Conservation (phyloP, 2,888 invertebrate species). For the Polydrusus cervinus region DNA sequence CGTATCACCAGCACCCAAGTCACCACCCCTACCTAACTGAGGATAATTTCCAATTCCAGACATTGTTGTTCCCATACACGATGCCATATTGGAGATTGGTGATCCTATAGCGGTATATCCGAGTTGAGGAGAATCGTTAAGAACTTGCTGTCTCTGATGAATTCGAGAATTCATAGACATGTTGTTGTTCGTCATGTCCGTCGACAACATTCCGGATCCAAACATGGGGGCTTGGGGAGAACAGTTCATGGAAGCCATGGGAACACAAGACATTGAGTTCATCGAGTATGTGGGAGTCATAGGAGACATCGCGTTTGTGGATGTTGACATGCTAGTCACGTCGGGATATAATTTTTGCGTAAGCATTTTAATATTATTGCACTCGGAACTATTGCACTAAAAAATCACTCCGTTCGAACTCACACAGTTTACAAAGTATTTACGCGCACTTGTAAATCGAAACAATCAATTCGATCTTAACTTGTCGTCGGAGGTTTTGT, state of each 20-base stretch:
- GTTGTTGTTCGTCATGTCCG: constrained; percentile 75
- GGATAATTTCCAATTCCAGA: constrained; percentile 77
- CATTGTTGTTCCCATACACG: constrained; percentile 76
- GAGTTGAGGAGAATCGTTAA: constrained; percentile 83
- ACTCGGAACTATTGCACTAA: constrained; percentile 50
- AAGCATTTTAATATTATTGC: constrained; percentile 70
- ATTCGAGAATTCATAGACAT: constrained; percentile 75
- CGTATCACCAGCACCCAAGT: constrained; percentile 76
- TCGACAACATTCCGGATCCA: constrained; percentile 71
- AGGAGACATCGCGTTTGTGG: constrained; percentile 79
- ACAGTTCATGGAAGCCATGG: constrained; percentile 76
- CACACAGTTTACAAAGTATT: constrained; percentile 37
- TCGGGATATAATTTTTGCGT: constrained; percentile 82
- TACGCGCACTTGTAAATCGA: constrained; percentile 57
- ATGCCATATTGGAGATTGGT: constrained; percentile 81
- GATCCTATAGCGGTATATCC: constrained; percentile 77
- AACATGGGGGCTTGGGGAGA: constrained; percentile 77
- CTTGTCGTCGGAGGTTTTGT: constrained; percentile 72
- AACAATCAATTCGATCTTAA: constrained; percentile 69
- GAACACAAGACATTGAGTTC: constrained; percentile 86
- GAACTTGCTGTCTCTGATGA: constrained; percentile 69
- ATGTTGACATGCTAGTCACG: constrained; percentile 81
- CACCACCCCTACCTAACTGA: constrained; percentile 76
- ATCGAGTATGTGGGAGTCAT: constrained; percentile 87
- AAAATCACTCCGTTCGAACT: constrained; percentile 35